Conservation (phyloP, 2,888 invertebrate species). For the Metopia argyrocephala region DNA sequence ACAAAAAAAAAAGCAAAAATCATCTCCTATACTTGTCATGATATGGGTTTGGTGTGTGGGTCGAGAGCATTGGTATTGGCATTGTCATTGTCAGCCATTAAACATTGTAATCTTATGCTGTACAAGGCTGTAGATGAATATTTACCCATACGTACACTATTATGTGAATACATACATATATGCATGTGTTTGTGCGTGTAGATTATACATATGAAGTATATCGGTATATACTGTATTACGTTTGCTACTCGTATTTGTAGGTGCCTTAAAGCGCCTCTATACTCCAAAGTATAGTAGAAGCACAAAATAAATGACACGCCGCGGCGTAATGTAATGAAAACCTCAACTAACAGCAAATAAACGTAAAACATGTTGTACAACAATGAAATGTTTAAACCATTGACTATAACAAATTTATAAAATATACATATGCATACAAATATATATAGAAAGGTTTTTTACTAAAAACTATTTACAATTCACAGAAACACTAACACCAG, state of each 20-base stretch:
- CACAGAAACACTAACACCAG: not conserved
- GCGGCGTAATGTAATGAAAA: conserved; percentile 58
- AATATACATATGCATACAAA: not conserved
- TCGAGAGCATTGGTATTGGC: not conserved
- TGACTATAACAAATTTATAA: conserved; percentile 39
- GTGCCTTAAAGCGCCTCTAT: too few relatives aligned
- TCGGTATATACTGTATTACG: too few relatives aligned
- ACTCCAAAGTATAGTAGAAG: conserved; percentile 10
- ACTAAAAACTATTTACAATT: conserved; percentile 31
- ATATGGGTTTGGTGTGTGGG: conserved; percentile 17
- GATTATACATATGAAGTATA: too few relatives aligned
- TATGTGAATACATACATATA: not conserved
- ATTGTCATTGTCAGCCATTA: conserved; percentile 34
- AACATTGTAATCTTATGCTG: not conserved
- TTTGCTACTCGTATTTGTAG: too few relatives aligned
- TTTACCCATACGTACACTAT: too few relatives aligned
- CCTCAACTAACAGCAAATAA: conserved; percentile 57
- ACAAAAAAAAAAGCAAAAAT: not conserved
- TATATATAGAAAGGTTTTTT: not conserved
- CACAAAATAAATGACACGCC: conserved; percentile 51
- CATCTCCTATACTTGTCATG: conserved; percentile 4
- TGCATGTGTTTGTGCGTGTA: not conserved
- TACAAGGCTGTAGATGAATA: not conserved
- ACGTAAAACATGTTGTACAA: conserved; percentile 52
- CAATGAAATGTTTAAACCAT: conserved; percentile 54